A percentile compares a stretch with the other conserved stretches of the same genome.
These are phyloP conservation scores for Laothoe populi DNA, from an alignment of 2,888 invertebrate species.

Conservation along the genomic window DNA sequence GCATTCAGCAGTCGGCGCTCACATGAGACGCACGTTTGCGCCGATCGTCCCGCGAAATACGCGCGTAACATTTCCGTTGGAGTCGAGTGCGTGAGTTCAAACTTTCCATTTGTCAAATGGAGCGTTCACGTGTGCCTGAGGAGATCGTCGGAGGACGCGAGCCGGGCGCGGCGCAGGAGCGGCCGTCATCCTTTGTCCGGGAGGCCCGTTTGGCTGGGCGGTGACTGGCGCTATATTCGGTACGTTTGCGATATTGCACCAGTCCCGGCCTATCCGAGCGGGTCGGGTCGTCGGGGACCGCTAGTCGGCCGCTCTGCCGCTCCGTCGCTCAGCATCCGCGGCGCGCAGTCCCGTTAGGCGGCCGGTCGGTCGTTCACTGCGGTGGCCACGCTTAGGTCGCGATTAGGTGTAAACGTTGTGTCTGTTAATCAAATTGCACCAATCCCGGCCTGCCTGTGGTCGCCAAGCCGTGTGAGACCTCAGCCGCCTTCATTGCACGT, in stretches of 20 bases:
- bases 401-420: constrained; percentile 83
- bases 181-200: constrained; percentile 70
- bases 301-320: constrained; percentile 74
- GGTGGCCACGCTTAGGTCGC: constrained; percentile 83
- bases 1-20: constrained; percentile 67
- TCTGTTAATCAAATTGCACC: constrained; percentile 82
- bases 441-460: constrained; percentile 84
- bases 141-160: constrained; percentile 41
- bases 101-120: constrained; percentile 51
- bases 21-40: constrained; percentile 52
- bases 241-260: constrained; percentile 82
- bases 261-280: constrained; percentile 85
- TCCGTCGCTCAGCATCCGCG: constrained; percentile 76
- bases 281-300: constrained; percentile 78
- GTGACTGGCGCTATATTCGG: constrained; percentile 84
- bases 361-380: constrained; percentile 76
- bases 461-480: constrained; percentile 55
- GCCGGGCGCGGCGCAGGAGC: constrained; percentile 65
- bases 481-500: constrained; percentile 49
- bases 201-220: constrained; percentile 81
- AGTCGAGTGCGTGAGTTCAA: constrained; percentile 59
- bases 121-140: constrained; percentile 45
- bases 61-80: constrained; percentile 66
- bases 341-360: constrained; percentile 81
- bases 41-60: constrained; percentile 47